Evolutionary conservation across 2,888 invertebrate genomes (phyloP).

Genomic region (Mayetiola destructor): DNA sequence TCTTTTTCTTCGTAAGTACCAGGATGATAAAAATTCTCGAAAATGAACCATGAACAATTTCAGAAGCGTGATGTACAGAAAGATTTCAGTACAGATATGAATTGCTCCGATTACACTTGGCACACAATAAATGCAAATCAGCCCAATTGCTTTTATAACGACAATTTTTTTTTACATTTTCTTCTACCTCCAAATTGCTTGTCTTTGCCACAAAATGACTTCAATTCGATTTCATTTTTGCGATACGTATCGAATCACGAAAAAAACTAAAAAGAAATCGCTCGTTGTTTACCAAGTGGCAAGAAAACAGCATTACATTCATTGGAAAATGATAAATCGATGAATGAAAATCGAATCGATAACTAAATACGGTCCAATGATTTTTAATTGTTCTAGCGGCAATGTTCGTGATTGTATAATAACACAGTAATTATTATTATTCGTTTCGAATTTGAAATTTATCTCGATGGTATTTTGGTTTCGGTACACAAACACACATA

Average conservation of each 20-base stretch:
- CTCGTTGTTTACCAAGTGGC: not conserved
- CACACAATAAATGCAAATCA: no score
- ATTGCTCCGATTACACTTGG: no score
- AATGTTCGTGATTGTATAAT: constrained; percentile 5
- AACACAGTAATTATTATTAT: constrained; percentile 3
- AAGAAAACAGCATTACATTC: constrained; percentile 3
- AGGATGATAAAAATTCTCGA: no score
- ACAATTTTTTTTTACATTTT: no score
- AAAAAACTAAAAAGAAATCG: not conserved
- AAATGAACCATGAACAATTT: no score
- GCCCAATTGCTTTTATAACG: no score
- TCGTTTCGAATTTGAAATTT: not conserved
- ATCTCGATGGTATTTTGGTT: constrained; percentile 4
- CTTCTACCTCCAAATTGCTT: no score
- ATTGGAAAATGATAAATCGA: not conserved
- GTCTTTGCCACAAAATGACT: no score
- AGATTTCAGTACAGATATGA: no score
- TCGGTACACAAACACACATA: no score
- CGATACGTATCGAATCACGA: constrained; percentile 5
- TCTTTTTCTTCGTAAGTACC: no score
- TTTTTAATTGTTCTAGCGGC: constrained; percentile 8
- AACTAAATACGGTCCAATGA: not conserved
- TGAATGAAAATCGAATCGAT: not conserved
- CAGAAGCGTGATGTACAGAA: no score
- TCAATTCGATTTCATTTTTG: constrained; percentile 3